Evolutionary conservation across 1,140 invertebrate species (phyloP), one percentile per base, ranked within the genome.

Genomic region (Aradophagus sp.): DNA sequence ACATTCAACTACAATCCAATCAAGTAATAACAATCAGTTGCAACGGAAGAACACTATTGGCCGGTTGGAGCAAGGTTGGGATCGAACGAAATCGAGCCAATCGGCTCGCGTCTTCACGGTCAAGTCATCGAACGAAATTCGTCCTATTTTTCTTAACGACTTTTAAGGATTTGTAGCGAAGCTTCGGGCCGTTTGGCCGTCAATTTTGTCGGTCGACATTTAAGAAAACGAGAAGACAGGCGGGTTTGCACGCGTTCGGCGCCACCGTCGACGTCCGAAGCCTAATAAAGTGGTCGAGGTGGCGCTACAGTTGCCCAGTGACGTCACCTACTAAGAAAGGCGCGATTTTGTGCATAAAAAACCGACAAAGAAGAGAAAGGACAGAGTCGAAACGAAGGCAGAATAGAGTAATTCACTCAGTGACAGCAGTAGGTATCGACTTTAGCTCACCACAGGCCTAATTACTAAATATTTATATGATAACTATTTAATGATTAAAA

Each of bases 381-480:
- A n/a, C n/a, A n/a, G n/a, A n/a, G n/a, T n/a, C n/a, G n/a, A n/a
- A n/a, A n/a, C n/a, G n/a, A n/a, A n/a, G n/a, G 34, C 34, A 15
- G 8, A 13, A 44, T 0, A 38, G 29, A 63, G 59, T 12, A 44
- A 66, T 55, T 32, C 35, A 55, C 2, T 38, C 42, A 38, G 17
- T 31, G 34, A 68, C 45, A 55, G 29, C 50, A 63, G 32, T 39
- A 62, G 62, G 55, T 69, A 77, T 72, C 74, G 78, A 74, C 74
- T 82, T 74, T 82, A 82, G 78, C 77, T 83, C 79, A 83, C 72
- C 74, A 76, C 81, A 83, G 83, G 83, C 82, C 83, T 85, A 85
- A 85, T 76, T 81, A 79, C 75, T 73, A 79, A 81, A 73, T 82
- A 82, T 79, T 82, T 82, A 79, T 82, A 71, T 79, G 77, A 76